Base-by-base conservation (phyloP, 2,888 invertebrate species). In the Drosophila pseudotalamancana region DNA sequence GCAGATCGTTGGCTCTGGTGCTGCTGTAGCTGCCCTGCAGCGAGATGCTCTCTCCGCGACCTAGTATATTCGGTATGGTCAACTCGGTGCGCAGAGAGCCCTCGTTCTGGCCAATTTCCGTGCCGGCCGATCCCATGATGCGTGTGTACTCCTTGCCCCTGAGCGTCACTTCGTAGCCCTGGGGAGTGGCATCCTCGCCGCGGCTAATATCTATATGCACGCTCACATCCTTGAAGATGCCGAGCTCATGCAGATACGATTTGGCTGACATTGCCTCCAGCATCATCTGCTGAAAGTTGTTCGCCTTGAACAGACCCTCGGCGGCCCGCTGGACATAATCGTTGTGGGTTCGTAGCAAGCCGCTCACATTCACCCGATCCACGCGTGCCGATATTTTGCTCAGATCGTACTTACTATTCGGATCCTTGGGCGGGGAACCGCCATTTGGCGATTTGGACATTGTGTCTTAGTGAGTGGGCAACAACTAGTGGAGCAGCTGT, bases 81-180 rank as follows among this genome's bases (percentile, higher is more conserved):
- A 96, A 92, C 48, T 96, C 94, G 88, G 90, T 79, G 59, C 89
- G 87, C 25, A 98, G 90, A 18, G 96, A 96, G 1, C 97, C 98
- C 89, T 98, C 98, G 90, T 98, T 98, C 89, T 97, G 97, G 19
- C 97, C 97, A 63, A 98, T 95, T 73, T 96, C 94, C 0, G 98
- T 97, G 87, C 95, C 96, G 31, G 98, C 93, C 0, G 96, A 96
- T 14, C 98, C 98, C 51, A 95, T 94, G 18, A 98, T 90, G n/a
- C 96, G 92, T 12, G 95, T 95, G 74, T 95, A 90, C 91, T 99
- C 99, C 53, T 94, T 93, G 34, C 98, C 98, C 74, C 95, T 94
- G 89, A 98, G 98, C 16, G 97, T 90, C 0, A 96, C 95, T 93
- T 97, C 96, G 49, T 96, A 94, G 9, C 97, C 97, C 89, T 96